A percentile compares a stretch with the other conserved stretches of the same genome.
Conservation (phyloP, 2,888 invertebrate genomes). For the Mythimna vitellina region DNA sequence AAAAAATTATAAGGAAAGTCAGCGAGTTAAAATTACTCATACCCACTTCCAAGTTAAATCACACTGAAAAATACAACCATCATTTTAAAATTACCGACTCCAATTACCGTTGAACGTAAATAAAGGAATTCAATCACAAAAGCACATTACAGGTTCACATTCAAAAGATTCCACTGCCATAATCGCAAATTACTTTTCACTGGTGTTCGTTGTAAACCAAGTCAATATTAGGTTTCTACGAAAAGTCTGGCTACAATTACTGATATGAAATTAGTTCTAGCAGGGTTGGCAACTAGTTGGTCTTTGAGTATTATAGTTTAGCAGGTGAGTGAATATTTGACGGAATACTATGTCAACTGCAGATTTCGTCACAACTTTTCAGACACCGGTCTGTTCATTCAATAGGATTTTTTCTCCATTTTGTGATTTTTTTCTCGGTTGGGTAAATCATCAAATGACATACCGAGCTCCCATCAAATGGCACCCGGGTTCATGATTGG, state of each 20-base stretch:
- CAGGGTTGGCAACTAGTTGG: constrained; percentile 28
- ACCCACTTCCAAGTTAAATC: not conserved
- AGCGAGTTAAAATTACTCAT: not conserved
- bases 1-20: not conserved
- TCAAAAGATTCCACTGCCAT: constrained; percentile 11
- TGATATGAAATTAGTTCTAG: constrained; percentile 38
- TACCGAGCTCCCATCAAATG: too few relatives aligned
- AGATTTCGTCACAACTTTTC: not conserved
- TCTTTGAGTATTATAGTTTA: not conserved
- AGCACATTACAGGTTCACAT: constrained; percentile 13
- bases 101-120: constrained; percentile 9
- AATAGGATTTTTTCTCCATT: too few relatives aligned
- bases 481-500: too few relatives aligned
- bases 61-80: not conserved
- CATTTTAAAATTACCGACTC: constrained; percentile 24
- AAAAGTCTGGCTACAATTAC: constrained; percentile 20
- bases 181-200: constrained; percentile 43
- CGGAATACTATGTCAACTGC: not conserved
- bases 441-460: too few relatives aligned
- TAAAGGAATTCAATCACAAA: constrained; percentile 37
- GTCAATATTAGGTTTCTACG: constrained; percentile 39
- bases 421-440: too few relatives aligned
- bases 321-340: not conserved
- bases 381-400: not conserved
- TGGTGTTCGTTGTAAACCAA: constrained; percentile 12